phyloP scores from a whole-genome alignment of 64 coral and sea anemone species.

The Stichodactyla helianthus region DNA sequence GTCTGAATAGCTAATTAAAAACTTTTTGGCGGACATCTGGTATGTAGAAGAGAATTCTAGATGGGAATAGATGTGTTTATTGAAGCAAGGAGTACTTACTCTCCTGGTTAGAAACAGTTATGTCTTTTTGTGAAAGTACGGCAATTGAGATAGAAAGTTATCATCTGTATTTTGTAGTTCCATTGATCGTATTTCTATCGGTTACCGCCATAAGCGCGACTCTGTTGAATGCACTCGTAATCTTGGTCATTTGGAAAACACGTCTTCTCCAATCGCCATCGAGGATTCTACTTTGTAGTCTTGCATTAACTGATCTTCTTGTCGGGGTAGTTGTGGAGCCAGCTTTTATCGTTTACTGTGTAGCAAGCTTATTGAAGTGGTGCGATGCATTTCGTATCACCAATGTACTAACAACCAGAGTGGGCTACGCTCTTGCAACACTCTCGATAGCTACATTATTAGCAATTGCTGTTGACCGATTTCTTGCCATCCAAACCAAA shows the following conservation, averaged over 20 bases:
- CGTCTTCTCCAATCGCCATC: background rate
- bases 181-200: background rate
- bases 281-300: background rate
- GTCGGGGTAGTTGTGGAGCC: too few species aligned
- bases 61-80: background rate
- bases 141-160: background rate
- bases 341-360: too few species aligned
- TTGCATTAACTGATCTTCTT: background rate
- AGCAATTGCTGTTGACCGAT: slow-evolving; percentile 1
- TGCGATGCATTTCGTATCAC: too few species aligned
- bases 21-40: too few species aligned
- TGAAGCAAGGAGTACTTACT: background rate
- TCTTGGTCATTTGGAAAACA: background rate
- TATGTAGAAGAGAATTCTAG: too few species aligned
- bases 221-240: background rate
- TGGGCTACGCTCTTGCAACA: background rate
- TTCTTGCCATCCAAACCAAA: background rate
- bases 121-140: background rate
- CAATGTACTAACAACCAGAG: background rate
- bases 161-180: background rate
- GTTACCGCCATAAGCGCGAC: background rate
- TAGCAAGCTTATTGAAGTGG: too few species aligned
- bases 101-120: background rate
- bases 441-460: background rate
- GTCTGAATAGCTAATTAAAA: too few species aligned